Evolutionary conservation across 23 tunicate species (phyloP), one percentile per base, ranked within the genome.

Genomic region (Styela clava): DNA sequence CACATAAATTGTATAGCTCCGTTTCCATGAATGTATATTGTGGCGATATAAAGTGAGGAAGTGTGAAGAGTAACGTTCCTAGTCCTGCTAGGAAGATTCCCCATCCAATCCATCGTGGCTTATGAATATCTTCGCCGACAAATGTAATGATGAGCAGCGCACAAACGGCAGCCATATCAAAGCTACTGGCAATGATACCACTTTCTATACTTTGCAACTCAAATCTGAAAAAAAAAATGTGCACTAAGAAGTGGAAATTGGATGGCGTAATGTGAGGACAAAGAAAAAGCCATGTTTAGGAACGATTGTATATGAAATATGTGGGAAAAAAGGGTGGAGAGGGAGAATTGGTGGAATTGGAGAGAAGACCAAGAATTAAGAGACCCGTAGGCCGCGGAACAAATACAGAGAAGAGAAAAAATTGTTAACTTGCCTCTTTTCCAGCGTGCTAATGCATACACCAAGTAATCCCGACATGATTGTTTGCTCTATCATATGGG

Each of bases 41-140:
- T 18, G 96, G 96, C 2, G 96, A 89, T 24, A 90, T 25, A 68
- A 82, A 90, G 63, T 90, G 96, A 30, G 96, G 96, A 16, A 86
- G 69, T 25, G 89, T 31, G 70, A 90, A 90, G 3, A 90, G 62
- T 35, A 90, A 25, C 32, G 89, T 73, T 1, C 90, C 96, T 9
- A 86, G 9, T 16, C 89, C 96, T 62, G 86, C 77, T 0, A 85
- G 9, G 69, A 90, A 74, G 31, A 86, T 78, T n/a, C 96, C 96
- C 90, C 96, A 85, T 1, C 96, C 96, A 31, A 90, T 85, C 96
- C 88, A 85, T 3, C 27, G 44, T 1, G 96, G 96, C 63, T 90
- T 90, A 72, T 86, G 96, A 28, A 88, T 83, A 37, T 72, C 78
- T 2, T 85, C 96, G 3, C 96, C 96, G 63, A 77, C 61, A 62